Evolutionary conservation across 1,140 invertebrate genomes (phyloP), one percentile per base, ranked within the genome.

Genomic region (Rhagoletis zephyria): DNA sequence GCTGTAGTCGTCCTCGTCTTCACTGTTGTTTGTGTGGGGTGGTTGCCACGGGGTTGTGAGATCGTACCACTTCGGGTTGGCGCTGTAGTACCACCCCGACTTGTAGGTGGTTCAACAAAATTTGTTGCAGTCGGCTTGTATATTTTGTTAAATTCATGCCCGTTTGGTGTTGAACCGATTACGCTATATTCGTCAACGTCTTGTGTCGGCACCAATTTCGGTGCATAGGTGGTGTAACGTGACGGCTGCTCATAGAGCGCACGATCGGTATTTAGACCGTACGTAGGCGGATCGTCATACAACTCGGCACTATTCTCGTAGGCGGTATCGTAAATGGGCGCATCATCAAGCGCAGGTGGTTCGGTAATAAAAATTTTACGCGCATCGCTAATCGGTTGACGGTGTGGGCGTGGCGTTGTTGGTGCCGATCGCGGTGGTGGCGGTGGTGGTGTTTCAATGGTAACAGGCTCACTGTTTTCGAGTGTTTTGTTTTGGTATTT

Each of bases 351-450:
- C 6, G 65, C 51, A 4, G 89, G 91, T 12, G 90, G 90, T 4
- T 90, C 59, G 0, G 89, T 90, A 65, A 88, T 89, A 85, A 91
- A 91, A 87, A 89, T 90, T 42, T 88, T 89, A 48, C 89, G 90
- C 7, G 19, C 86, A 89, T 91, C 89, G 42, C 85, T 88, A 56
- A 45, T 30, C 12, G 85, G 64, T 3, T 86, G 19, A 7, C 51
- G 65, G 3, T 40, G 51, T 30, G 61, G 42, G 3, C 67, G 77
- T 14, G 85, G 56, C 42, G 87, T 77, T 42, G 87, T 86, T 59
- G 85, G 30, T 30, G 1, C 30, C 30, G 30, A 30, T 30, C 67
- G 77, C 7, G 85, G 56, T 19, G 87, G 63, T 42, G 87, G 70
- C 45, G 85, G 65, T 74, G 45, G 51, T 10, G 87, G 60, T 56